Percentiles rank a stretch among this genome's conserved stretches.
These are phyloP conservation scores for Oryzias javanicus DNA, from an alignment of 2,113 vertebrate species.

Conservation along the genomic window DNA sequence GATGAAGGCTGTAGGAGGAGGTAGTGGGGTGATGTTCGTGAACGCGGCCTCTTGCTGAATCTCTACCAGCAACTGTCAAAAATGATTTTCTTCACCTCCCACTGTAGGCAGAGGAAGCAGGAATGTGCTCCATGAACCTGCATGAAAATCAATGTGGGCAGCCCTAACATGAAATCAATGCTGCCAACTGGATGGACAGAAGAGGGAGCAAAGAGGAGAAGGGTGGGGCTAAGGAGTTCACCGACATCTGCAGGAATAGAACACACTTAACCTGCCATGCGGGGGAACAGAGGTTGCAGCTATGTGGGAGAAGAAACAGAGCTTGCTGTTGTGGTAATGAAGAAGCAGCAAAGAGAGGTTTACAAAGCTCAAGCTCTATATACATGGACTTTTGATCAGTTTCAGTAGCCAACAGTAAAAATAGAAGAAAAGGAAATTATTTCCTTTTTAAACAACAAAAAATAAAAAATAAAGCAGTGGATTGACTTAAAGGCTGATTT, in stretches of 20 bases:
- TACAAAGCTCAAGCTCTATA: too few species aligned
- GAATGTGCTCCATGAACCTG: constrained; percentile 68
- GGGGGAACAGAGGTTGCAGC: constrained; percentile 47
- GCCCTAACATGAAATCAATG: constrained; percentile 76
- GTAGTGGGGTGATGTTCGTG: neutral
- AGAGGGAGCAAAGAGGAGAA: constrained; percentile 30
- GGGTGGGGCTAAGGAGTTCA: constrained; percentile 48
- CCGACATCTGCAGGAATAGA: constrained; percentile 28
- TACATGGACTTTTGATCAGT: too few species aligned
- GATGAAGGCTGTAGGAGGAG: constrained; percentile 11
- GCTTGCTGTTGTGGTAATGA: constrained; percentile 35
- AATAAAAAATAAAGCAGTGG: too few species aligned
- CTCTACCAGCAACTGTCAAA: constrained; percentile 62
- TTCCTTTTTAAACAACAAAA: too few species aligned
- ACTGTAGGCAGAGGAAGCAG: constrained; percentile 61
- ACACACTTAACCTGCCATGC: constrained; percentile 35
- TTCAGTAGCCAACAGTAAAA: too few species aligned
- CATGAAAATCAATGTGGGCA: constrained; percentile 75
- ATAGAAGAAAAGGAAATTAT: too few species aligned
- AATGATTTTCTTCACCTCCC: constrained; percentile 59
- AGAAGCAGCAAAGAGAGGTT: constrained; percentile 17
- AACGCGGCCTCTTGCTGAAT: constrained; percentile 29
- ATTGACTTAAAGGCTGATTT: too few species aligned
- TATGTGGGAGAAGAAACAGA: constrained; percentile 35
- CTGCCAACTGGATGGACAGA: constrained; percentile 36